Evolutionary conservation across 2,888 invertebrate species (phyloP), one percentile per base, ranked within the genome.

Genomic region (Andrena minutula): DNA sequence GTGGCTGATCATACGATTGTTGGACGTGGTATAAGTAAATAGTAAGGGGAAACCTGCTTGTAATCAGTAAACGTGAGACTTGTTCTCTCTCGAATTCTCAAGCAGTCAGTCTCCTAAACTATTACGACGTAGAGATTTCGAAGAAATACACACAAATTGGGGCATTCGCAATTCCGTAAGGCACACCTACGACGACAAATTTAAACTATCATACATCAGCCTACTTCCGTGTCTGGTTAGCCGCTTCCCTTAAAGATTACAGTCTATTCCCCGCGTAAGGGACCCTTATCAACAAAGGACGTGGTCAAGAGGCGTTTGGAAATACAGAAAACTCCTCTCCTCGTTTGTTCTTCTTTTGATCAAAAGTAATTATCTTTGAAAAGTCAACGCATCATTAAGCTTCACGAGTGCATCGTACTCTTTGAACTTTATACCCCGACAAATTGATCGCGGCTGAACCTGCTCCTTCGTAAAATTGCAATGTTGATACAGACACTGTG

Each of bases 201-300:
- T 32, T 16, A 72, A 51, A 63, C 47, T 63, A 51, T 41, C 47
- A 35, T 58, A 28, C 32, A 68, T 65, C 70, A 69, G 60, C 28
- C 70, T 79, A 85, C 85, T 89, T 91, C 90, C 90, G 91, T 85
- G 71, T 80, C 84, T 88, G 90, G 91, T 91, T 90, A 90, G 90
- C 90, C 90, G 89, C 89, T 89, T 91, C 90, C 90, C 84, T 87
- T 84, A 58, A n/a, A 78, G 87, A 88, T 88, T 87, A 77, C 61
- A 58, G 30, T 63, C 75, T 79, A 82, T 83, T 81, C 74, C 51
- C 49, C 32, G 72, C 69, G 63, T 56, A 71, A 73, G 35, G 58
- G 49, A 64, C 20, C 58, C 47, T 84, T 89, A 89, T 89, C 89
- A 65, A 82, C 77, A 78, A 81, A 89, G 87, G 89, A 84, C 89